Base-by-base conservation (phyloP, 2,113 vertebrate species). In the Phocoena sinus region DNA sequence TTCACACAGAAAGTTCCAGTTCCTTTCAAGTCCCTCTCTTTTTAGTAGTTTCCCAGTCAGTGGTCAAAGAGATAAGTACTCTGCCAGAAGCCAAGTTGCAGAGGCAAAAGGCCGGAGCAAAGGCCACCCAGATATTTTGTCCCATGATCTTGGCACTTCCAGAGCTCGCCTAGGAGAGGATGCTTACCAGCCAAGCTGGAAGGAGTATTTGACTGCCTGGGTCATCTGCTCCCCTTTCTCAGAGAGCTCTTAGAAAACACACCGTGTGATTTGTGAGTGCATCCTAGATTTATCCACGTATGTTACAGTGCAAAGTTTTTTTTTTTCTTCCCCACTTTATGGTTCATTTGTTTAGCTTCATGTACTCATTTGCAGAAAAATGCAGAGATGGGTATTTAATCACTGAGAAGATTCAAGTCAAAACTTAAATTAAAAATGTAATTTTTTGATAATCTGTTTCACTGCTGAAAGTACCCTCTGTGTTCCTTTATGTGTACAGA, bases 281-380 rank as follows among this genome's bases (percentile, higher is more conserved):
- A 89, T 6, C 13, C 96, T 96, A 95, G 88, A 98, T 92, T 95
- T 96, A 81, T 71, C 28, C 56, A 62, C 91, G 96, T 83, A 83
- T 71, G 95, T 97, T 91, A 97, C 91, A 91, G 76, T 92, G 91
- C 74, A 82, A 96, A 91, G 0, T 58, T 58, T 96, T 96, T 68
- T 88, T 65, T 89, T 85, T 50, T 31, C 53, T 97, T 93, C 62
- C 7, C 70, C 3, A 44, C 85, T 97, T 98, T 68, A 91, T 95
- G 96, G 94, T 86, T 97, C 68, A 97, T 98, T 98, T 98, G 98
- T 98, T 98, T 98, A 96, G 25, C 73, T 98, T 98, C 96, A 97
- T 97, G 89, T 96, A 31, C 41, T 98, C 44, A 93, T 98, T 97
- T 98, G 60, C 53, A 98, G 96, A 97, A 98, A 98, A 96, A 97